Evolutionary conservation across 2,797 vertebrate species (phyloP).

Genomic region (Anguilla megastoma): DNA sequence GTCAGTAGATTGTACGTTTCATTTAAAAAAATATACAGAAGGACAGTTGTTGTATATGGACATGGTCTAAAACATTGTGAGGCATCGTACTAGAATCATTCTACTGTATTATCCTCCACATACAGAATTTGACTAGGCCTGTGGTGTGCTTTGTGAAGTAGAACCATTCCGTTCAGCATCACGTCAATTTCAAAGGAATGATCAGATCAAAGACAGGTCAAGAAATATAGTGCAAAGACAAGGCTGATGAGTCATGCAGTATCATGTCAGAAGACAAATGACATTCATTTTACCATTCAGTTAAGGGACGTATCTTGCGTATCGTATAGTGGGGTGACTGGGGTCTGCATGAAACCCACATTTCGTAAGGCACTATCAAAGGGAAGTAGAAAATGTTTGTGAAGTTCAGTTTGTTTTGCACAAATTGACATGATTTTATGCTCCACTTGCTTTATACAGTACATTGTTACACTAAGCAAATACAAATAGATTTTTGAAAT

Average conservation of each 20-base stretch:
- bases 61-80: neutral
- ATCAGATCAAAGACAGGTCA: slow-evolving; percentile 9
- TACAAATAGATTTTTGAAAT: neutral
- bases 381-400: slow-evolving; percentile 22
- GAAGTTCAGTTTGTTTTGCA: slow-evolving; percentile 26
- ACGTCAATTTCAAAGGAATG: neutral
- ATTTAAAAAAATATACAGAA: no score
- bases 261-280: slow-evolving; percentile 8
- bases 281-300: slow-evolving; percentile 10
- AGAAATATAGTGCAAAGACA: slow-evolving; percentile 1
- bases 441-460: slow-evolving; percentile 15
- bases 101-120: neutral
- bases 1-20: neutral
- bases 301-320: slow-evolving; percentile 17
- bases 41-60: no score
- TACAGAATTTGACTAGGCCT: neutral
- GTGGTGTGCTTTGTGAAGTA: neutral
- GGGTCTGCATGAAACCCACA: slow-evolving; percentile 54
- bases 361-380: slow-evolving; percentile 43
- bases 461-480: slow-evolving; percentile 1
- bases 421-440: slow-evolving; percentile 16
- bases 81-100: neutral
- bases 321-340: slow-evolving; percentile 47
- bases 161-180: slow-evolving; percentile 5
- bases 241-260: neutral